Evolutionary conservation across 2,113 vertebrate genomes (phyloP), one percentile per base, ranked within the genome.

Genomic region (Nymphicus hollandicus): DNA sequence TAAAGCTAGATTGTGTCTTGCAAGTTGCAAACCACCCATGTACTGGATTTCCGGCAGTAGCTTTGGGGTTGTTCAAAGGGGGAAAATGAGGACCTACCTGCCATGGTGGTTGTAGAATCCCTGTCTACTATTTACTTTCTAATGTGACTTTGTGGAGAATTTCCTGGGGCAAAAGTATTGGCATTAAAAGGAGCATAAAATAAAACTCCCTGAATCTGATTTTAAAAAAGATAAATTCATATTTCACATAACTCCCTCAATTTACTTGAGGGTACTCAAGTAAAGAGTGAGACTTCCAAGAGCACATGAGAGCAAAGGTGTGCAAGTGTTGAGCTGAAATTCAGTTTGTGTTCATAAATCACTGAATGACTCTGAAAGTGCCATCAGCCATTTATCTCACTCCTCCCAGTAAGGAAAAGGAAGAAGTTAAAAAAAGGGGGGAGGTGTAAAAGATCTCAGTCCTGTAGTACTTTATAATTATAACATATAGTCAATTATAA

Each of bases 131-230:
- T 94, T 96, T 95, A 85, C 91, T 93, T 96, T 77, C 89, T 91
- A 71, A 90, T 90, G 91, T 93, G 92, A 95, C 88, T 94, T 93
- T 88, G 77, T 86, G 81, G 86, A 95, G 77, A 96, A 91, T 87
- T 96, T 96, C 88, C 79, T 91, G 92, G 86, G 37, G 81, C 60
- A 92, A 91, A 96, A 96, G 55, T 82, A 60, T 29, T 82, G 47
- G 37, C 84, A 84, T 95, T 97, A 80, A 52, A 91, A 92, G 73
- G 11, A 81, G 31, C 41, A 49, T 83, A 78, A 66, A 68, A 86
- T 86, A 88, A 91, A 95, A 89, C 33, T 96, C 55, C 35, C 50
- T 66, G 53, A 91, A 92, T 76, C 66, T 65, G 78, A 90, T 78
- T 92, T 76, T 50, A 29, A 78, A 50, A 88, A 92, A 71, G 50